phyloP scores from a whole-genome alignment of 2,113 vertebrate species.

The Gnathonemus echidnorhynchus region DNA sequence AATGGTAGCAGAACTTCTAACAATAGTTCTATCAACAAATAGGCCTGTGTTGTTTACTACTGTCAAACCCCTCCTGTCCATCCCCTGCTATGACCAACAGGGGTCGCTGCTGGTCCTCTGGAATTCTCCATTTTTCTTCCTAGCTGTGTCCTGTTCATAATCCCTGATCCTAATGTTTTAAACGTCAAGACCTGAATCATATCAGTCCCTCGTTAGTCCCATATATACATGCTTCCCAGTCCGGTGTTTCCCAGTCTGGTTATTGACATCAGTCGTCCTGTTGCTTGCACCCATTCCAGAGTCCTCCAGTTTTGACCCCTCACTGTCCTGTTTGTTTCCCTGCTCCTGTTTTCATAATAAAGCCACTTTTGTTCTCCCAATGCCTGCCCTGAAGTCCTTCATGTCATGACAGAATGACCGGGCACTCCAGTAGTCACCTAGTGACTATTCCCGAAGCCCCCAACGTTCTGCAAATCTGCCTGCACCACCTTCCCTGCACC shows the following conservation, averaged over 20 bases:
- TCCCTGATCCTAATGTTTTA: neutral
- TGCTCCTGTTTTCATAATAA: neutral
- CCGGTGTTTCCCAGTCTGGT: neutral
- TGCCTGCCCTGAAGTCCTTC: neutral
- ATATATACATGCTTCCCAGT: neutral
- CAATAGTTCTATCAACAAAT: slow-evolving; percentile 36
- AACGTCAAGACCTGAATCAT: neutral
- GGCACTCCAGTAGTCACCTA: neutral
- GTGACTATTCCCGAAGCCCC: neutral
- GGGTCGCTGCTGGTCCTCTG: neutral
- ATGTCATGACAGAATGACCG: neutral
- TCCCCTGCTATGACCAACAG: neutral
- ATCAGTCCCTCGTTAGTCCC: neutral
- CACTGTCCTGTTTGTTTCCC: neutral
- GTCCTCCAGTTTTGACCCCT: neutral
- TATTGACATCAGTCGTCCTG: neutral
- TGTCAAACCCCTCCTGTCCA: neutral
- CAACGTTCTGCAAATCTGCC: neutral
- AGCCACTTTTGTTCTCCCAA: neutral
- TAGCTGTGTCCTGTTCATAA: neutral
- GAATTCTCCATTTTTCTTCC: neutral
- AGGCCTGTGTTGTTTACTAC: neutral
- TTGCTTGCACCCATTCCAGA: neutral
- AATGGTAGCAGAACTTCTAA: neutral
- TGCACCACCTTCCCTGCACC: no score